These are phyloP conservation scores for Melanerpes formicivorus DNA, from an alignment of 2,113 vertebrate species.

Conservation along the genomic window DNA sequence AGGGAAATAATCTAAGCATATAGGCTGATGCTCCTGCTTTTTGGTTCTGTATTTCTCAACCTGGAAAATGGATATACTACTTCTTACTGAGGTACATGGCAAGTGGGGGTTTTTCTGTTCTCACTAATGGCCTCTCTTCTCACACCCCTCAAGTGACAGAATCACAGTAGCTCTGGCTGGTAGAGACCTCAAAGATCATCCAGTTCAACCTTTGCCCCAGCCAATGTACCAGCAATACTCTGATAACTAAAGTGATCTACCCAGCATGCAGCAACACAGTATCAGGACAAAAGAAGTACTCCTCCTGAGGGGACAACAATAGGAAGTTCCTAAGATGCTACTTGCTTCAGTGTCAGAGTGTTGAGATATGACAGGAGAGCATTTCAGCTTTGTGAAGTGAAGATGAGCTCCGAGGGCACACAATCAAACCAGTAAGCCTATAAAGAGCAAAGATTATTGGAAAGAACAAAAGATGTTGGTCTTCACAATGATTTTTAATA, in stretches of 20 bases:
- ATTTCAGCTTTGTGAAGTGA: background rate
- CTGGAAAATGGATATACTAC: background rate
- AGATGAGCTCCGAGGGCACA: fast-evolving
- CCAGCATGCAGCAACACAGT: background rate
- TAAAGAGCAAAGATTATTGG: background rate
- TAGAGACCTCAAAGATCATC: no score
- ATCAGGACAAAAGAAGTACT: background rate
- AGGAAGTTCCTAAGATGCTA: background rate
- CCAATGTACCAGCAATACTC: background rate
- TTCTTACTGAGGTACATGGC: no score
- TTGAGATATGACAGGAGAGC: background rate
- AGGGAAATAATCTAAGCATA: background rate
- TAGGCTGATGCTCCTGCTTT: background rate
- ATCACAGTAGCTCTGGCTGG: no score
- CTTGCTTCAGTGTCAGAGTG: background rate
- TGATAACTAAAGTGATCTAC: background rate
- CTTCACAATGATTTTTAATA: no score
- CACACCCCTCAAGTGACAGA: no score
- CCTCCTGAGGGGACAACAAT: background rate
- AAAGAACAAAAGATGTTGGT: background rate
- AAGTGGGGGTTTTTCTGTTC: no score
- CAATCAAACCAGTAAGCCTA: background rate
- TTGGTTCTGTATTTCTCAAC: background rate
- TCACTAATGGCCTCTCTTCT: no score
- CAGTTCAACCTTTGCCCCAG: no score